Percentiles rank a stretch among this genome's conserved stretches.
Evolutionary conservation across 1,140 invertebrate species (phyloP).

Genomic region (Eupristina koningsbergeri): DNA sequence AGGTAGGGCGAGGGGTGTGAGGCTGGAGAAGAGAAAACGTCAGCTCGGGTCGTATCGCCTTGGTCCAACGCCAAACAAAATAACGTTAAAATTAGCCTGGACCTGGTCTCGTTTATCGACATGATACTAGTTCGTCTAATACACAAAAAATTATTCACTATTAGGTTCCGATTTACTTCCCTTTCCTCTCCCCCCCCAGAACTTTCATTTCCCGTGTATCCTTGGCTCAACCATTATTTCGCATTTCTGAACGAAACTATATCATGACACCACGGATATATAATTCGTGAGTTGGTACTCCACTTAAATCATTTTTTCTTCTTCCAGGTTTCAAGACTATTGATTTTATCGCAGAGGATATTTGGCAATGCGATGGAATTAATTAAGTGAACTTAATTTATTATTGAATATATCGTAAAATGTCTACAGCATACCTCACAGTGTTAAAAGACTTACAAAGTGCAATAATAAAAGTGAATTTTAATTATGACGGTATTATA

Average conservation of each 20-base stretch:
- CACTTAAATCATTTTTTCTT: conserved; percentile 1
- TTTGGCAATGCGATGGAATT: background rate
- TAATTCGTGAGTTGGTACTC: background rate
- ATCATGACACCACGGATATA: background rate
- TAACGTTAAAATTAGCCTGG: conserved; percentile 63
- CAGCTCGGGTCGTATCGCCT: conserved; percentile 49
- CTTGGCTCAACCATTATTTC: background rate
- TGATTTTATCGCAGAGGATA: background rate
- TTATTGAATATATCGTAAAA: too few species aligned
- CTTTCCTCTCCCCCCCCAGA: too few species aligned
- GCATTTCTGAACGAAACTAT: background rate
- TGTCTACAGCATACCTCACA: too few species aligned
- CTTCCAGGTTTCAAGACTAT: background rate
- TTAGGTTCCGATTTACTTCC: background rate
- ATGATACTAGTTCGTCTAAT: conserved; percentile 34
- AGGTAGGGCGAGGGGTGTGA: conserved; percentile 16
- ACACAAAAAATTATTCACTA: conserved; percentile 27
- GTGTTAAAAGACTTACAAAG: too few species aligned
- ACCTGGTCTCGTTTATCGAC: conserved; percentile 57
- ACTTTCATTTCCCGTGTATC: conserved; percentile 2
- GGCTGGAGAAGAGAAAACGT: conserved; percentile 24
- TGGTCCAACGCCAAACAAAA: conserved; percentile 62
- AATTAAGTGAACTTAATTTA: background rate
- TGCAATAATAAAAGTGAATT: too few species aligned
- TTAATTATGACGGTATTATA: too few species aligned